These are phyloP conservation scores for Heliconius nattereri DNA, from an alignment of 1,140 invertebrate species.

Conservation along the genomic window DNA sequence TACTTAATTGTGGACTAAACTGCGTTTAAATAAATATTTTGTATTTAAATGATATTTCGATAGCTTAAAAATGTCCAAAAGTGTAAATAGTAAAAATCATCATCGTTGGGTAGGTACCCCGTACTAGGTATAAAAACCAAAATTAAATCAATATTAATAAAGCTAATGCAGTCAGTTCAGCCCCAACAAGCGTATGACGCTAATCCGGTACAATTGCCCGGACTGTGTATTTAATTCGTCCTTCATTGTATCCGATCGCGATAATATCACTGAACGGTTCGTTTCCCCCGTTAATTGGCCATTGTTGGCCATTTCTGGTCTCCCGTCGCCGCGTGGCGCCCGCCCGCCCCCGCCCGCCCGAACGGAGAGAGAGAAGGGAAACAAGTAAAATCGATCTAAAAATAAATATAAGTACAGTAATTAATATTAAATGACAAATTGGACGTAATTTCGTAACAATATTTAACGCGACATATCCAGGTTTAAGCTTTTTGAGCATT, in stretches of 20 bases:
- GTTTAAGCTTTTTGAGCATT: too few relatives aligned
- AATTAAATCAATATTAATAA: background rate
- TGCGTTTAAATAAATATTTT: too few relatives aligned
- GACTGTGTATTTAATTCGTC: slow-evolving; percentile 54
- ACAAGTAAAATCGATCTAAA: too few relatives aligned
- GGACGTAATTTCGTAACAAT: background rate
- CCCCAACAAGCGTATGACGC: background rate
- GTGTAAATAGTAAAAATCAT: too few relatives aligned
- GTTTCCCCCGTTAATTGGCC: slow-evolving; percentile 67
- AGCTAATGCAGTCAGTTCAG: background rate
- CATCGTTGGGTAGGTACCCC: too few relatives aligned
- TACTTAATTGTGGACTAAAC: too few relatives aligned
- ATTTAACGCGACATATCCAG: too few relatives aligned
- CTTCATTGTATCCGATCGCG: slow-evolving; percentile 44
- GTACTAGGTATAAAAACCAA: background rate
- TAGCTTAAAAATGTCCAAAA: too few relatives aligned
- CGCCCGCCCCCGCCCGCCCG: slow-evolving; percentile 43
- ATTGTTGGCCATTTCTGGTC: slow-evolving; percentile 43
- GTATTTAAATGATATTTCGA: too few relatives aligned
- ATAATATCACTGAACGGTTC: slow-evolving; percentile 60
- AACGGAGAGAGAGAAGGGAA: too few relatives aligned
- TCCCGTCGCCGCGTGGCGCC: slow-evolving; percentile 35
- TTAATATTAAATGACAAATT: too few relatives aligned
- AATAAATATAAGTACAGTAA: too few relatives aligned
- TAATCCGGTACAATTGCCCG: slow-evolving; percentile 17